These are phyloP conservation scores for Alethe castanea DNA, from an alignment of 2,113 vertebrate species.

Conservation along the genomic window DNA sequence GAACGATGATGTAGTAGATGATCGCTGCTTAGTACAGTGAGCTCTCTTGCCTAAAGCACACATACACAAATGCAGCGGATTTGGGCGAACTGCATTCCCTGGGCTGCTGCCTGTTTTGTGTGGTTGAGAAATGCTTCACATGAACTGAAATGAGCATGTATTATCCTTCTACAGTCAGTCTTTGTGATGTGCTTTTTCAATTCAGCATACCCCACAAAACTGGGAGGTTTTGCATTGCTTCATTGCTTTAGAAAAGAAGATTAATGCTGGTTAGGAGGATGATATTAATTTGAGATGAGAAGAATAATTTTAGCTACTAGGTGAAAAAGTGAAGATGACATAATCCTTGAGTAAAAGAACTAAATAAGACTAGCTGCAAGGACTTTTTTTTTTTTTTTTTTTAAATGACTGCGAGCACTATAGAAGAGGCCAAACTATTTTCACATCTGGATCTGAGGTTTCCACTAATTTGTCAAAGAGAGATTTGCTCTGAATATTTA, in stretches of 20 bases:
- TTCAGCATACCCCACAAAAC: background rate
- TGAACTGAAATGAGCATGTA: background rate
- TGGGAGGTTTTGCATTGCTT: conserved; percentile 7
- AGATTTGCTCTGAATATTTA: background rate
- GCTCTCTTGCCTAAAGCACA: background rate
- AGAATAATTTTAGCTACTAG: conserved; percentile 48
- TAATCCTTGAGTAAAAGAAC: background rate
- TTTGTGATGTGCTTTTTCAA: background rate
- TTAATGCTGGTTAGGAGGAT: conserved; percentile 8
- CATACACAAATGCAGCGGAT: background rate
- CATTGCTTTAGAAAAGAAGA: conserved; percentile 29
- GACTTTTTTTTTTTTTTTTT: background rate
- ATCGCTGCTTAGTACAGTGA: background rate
- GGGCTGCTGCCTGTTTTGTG: background rate
- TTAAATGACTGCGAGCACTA: background rate
- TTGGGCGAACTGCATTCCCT: background rate
- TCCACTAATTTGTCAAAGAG: background rate
- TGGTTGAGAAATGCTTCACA: background rate
- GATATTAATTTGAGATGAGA: conserved; percentile 33
- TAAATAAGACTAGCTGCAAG: background rate
- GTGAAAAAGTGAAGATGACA: conserved; percentile 17
- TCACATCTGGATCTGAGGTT: background rate
- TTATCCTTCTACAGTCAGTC: background rate
- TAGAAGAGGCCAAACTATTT: background rate
- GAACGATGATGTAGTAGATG: background rate